These are phyloP conservation scores for Pyxicephalus adspersus DNA, from an alignment of 2,113 vertebrate genomes.

Conservation along the genomic window DNA sequence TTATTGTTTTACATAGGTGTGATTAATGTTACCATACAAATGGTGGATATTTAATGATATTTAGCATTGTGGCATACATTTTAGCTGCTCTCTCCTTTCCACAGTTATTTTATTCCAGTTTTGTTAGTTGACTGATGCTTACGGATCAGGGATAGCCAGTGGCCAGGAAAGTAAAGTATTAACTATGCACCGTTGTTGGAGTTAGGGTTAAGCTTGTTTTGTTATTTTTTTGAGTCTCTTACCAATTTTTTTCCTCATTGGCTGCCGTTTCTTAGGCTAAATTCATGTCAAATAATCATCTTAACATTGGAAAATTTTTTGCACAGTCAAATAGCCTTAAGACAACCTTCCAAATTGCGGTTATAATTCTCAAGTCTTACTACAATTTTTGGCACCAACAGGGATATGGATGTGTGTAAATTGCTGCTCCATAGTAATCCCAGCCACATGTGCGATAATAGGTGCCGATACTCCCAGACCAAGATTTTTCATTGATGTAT, in stretches of 20 bases:
- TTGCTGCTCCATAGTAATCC: too few species aligned
- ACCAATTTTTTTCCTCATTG: not conserved
- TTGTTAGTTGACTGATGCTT: not conserved
- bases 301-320: too few species aligned
- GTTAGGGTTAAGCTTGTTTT: not conserved
- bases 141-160: constrained; percentile 40
- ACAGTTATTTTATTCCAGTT: not conserved
- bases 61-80: not conserved
- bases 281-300: constrained; percentile 63
- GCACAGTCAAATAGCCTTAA: too few species aligned
- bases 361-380: too few species aligned
- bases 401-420: too few species aligned
- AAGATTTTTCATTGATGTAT: too few species aligned
- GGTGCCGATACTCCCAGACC: too few species aligned
- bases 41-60: constrained; percentile 6
- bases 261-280: not conserved
- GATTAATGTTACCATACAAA: not conserved
- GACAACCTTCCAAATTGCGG: too few species aligned
- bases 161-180: constrained; percentile 30
- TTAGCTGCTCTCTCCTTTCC: not conserved
- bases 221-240: not conserved
- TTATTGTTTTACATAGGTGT: not conserved
- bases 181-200: constrained; percentile 41
- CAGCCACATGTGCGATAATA: too few species aligned
- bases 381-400: too few species aligned